These are phyloP conservation scores for Siphlonurus alternatus DNA, from an alignment of 2,888 invertebrate genomes.

Conservation along the genomic window DNA sequence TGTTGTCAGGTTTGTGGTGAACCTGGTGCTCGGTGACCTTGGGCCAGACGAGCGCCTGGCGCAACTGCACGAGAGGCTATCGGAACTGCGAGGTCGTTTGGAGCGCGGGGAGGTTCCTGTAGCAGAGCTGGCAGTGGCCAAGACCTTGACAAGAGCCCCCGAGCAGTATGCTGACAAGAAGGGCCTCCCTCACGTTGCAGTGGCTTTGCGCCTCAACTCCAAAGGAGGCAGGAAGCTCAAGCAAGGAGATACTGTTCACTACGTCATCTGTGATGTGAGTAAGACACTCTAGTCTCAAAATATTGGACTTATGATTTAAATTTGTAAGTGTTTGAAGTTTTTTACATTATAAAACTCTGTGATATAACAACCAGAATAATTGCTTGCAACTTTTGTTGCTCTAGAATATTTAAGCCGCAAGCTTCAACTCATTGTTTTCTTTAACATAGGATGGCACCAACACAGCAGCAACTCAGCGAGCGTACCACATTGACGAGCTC, in stretches of 20 bases:
- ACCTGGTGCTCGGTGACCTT: conserved; percentile 67
- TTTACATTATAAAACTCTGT: conserved; percentile 5
- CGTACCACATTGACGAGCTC: conserved; percentile 85
- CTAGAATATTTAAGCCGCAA: too few species aligned
- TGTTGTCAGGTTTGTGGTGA: conserved; percentile 50
- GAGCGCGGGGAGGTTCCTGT: conserved; percentile 50
- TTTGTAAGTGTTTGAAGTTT: neutral
- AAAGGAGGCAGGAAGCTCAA: conserved; percentile 65
- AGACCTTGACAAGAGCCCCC: conserved; percentile 55
- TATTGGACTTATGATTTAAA: too few species aligned
- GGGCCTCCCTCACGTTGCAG: conserved; percentile 73
- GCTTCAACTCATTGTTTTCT: too few species aligned
- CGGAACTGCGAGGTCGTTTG: conserved; percentile 57
- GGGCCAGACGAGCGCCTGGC: conserved; percentile 67
- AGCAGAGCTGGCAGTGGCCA: conserved; percentile 70
- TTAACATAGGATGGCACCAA: conserved; percentile 66
- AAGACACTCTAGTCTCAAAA: too few species aligned
- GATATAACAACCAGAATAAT: neutral
- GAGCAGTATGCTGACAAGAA: conserved; percentile 77
- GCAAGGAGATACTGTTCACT: conserved; percentile 89
- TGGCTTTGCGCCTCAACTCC: conserved; percentile 74
- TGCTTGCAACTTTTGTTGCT: too few species aligned
- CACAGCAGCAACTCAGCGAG: conserved; percentile 70
- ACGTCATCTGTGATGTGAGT: conserved; percentile 69
- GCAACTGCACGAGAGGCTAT: conserved; percentile 65